A percentile compares a stretch with the other conserved stretches of the same genome.
These are phyloP conservation scores for Malthinus seriepunctatus DNA, from an alignment of 2,888 invertebrate species.

Conservation along the genomic window DNA sequence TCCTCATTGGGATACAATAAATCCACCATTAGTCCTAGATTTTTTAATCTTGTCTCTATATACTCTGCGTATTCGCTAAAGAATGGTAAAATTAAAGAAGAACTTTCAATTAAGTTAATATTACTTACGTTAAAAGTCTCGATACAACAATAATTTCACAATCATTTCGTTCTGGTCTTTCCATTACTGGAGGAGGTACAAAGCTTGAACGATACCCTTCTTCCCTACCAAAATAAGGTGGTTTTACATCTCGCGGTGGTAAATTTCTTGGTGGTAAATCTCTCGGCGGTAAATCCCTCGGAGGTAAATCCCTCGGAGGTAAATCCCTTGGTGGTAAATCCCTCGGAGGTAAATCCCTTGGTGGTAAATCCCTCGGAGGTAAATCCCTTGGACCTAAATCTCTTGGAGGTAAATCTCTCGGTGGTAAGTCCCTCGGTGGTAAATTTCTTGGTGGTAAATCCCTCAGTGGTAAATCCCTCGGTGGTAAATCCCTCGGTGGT, in stretches of 20 bases:
- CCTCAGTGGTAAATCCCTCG: background rate
- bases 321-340: too few relatives aligned
- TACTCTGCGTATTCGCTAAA: slow-evolving; percentile 83
- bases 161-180: slow-evolving; percentile 72
- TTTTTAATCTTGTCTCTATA: slow-evolving; percentile 80
- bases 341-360: too few relatives aligned
- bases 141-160: slow-evolving; percentile 90
- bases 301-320: background rate
- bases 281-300: slow-evolving; percentile 5
- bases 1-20: slow-evolving; percentile 91
- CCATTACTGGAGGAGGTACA: slow-evolving; percentile 47
- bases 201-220: slow-evolving; percentile 46
- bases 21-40: slow-evolving; percentile 79
- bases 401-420: background rate
- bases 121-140: slow-evolving; percentile 76
- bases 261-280: slow-evolving; percentile 12
- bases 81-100: slow-evolving; percentile 11
- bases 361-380: background rate
- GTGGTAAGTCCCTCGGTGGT: too few relatives aligned
- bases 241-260: slow-evolving; percentile 4
- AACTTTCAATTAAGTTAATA: slow-evolving; percentile 3
- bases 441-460: background rate
- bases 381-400: too few relatives aligned
- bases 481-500: slow-evolving; percentile 7
- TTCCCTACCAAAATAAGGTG: slow-evolving; percentile 42